Evolutionary conservation across 2,888 invertebrate species (phyloP).

Genomic region (Melipona bicolor): DNA sequence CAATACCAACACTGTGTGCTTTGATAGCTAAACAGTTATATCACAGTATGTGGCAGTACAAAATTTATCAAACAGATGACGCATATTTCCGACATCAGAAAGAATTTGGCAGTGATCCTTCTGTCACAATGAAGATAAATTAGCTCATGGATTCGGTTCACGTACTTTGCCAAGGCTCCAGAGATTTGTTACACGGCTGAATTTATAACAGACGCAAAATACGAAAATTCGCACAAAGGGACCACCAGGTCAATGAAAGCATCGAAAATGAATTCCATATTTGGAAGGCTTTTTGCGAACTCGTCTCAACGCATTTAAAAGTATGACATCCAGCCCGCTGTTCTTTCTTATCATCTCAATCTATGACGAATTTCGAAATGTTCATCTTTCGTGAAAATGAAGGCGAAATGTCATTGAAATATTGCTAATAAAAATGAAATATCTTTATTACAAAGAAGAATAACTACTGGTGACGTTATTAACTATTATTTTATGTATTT

Average conservation of each 20-base stretch:
- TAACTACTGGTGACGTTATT: background rate
- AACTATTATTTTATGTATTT: background rate
- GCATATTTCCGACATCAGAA: slow-evolving; percentile 27
- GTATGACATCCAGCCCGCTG: slow-evolving; percentile 3
- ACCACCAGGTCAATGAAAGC: slow-evolving; percentile 67
- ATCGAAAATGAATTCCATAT: slow-evolving; percentile 53
- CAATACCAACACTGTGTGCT: background rate
- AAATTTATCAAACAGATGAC: background rate
- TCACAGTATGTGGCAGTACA: background rate
- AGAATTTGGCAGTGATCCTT: slow-evolving; percentile 42
- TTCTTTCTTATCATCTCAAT: background rate
- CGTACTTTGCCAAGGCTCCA: slow-evolving; percentile 65
- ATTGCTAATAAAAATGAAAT: background rate
- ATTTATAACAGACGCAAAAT: slow-evolving; percentile 63
- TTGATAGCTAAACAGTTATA: background rate
- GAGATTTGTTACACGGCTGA: slow-evolving; percentile 74
- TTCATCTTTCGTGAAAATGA: background rate
- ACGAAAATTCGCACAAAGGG: slow-evolving; percentile 61
- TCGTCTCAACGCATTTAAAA: slow-evolving; percentile 23
- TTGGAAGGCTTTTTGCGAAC: slow-evolving; percentile 31
- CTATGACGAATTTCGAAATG: background rate
- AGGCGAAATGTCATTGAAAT: background rate
- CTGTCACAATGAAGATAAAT: slow-evolving; percentile 44
- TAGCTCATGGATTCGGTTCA: slow-evolving; percentile 64
- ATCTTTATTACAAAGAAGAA: background rate